Evolutionary conservation across 1,140 invertebrate genomes (phyloP).

Genomic region (Rhopalosiphum maidis): DNA sequence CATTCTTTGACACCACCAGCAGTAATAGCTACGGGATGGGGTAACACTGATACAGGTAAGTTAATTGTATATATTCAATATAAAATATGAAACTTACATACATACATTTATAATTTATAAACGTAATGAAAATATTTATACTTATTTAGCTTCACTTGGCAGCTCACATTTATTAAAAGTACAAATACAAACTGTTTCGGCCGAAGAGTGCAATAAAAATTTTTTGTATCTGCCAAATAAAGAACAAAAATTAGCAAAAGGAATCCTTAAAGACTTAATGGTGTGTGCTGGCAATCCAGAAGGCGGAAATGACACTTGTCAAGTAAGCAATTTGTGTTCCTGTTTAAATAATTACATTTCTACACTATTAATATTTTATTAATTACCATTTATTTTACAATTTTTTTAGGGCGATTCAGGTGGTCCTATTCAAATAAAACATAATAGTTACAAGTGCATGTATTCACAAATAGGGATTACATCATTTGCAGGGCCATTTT

Average conservation of each 20-base stretch:
- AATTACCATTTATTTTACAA: background rate
- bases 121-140: background rate
- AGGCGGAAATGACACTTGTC: background rate
- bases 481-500: background rate
- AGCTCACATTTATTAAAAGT: conserved; percentile 6
- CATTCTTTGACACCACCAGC: conserved; percentile 22
- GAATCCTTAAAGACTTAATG: background rate
- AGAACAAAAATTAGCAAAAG: background rate
- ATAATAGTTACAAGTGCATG: background rate
- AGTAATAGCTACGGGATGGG: conserved; percentile 67
- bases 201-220: background rate
- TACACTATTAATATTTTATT: background rate
- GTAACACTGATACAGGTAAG: conserved; percentile 60
- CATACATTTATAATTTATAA: too few relatives aligned
- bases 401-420: conserved; percentile 21
- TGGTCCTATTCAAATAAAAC: conserved; percentile 2
- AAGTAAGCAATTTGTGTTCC: background rate
- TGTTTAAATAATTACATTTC: too few relatives aligned
- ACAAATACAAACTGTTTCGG: background rate
- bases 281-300: background rate
- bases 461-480: conserved; percentile 22
- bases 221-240: background rate
- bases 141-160: background rate
- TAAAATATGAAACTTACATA: too few relatives aligned
- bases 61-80: conserved; percentile 27